These are phyloP conservation scores for Laothoe populi DNA, from an alignment of 2,888 invertebrate genomes.

Conservation along the genomic window DNA sequence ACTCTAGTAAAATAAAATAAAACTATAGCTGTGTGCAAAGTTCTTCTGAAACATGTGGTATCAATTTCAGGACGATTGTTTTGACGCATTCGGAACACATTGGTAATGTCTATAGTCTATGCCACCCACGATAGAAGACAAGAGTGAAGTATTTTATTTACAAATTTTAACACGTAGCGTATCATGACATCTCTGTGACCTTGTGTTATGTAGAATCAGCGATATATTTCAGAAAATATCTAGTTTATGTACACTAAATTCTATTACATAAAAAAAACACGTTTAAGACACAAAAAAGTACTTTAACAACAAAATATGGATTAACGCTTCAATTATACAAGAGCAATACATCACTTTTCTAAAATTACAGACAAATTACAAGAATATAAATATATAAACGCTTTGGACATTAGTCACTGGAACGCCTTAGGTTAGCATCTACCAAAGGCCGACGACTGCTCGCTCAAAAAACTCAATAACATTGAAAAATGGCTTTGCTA, in stretches of 20 bases:
- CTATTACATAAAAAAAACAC: no score
- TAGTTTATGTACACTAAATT: no score
- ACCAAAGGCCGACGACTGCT: constrained; percentile 7
- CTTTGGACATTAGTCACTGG: constrained; percentile 1
- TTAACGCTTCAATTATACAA: not conserved
- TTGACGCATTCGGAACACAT: not conserved
- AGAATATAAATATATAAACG: constrained; percentile 15
- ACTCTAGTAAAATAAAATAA: no score
- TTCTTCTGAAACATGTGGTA: not conserved
- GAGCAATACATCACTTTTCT: not conserved
- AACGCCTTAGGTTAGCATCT: not conserved
- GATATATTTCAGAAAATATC: not conserved
- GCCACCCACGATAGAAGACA: not conserved
- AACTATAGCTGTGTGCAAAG: not conserved
- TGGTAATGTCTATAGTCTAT: not conserved
- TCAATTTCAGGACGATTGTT: not conserved
- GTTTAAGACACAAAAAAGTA: no score
- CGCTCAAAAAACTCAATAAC: constrained; percentile 12
- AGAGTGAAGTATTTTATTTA: not conserved
- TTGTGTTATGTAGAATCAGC: not conserved
- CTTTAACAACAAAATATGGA: not conserved
- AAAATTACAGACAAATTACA: not conserved
- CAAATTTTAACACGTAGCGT: not conserved
- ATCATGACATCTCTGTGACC: not conserved
- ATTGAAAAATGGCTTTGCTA: constrained; percentile 8